phyloP scores from a whole-genome alignment of 1,140 invertebrate genomes.

The Pseudachorutes palmiensis region DNA sequence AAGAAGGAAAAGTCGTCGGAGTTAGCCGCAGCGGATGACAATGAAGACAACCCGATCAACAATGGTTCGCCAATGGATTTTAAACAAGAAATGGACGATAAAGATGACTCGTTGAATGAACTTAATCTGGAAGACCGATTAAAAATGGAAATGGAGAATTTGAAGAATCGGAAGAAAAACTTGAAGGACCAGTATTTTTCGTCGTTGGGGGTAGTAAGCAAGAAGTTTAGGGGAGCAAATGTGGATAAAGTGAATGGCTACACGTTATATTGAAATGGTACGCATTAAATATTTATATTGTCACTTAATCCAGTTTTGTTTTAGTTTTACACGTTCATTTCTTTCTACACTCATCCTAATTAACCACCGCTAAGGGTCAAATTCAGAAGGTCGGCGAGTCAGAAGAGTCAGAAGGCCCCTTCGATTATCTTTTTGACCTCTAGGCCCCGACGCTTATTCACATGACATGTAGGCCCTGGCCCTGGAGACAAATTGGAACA shows the following conservation, averaged over 20 bases:
- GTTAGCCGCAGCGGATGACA: background rate
- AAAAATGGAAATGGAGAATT: constrained; percentile 4
- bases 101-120: background rate
- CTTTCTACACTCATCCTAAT: too few relatives aligned
- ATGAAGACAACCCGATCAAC: background rate
- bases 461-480: too few relatives aligned
- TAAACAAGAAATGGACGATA: background rate
- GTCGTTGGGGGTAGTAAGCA: background rate
- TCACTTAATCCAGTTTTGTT: too few relatives aligned
- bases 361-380: too few relatives aligned
- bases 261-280: constrained; percentile 1
- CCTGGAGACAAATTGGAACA: too few relatives aligned
- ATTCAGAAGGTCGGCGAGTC: too few relatives aligned
- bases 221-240: background rate
- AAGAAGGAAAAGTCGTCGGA: background rate
- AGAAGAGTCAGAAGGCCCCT: too few relatives aligned
- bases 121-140: background rate
- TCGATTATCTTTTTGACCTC: too few relatives aligned
- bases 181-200: background rate
- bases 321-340: too few relatives aligned
- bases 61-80: too few relatives aligned
- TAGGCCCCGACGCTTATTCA: too few relatives aligned
- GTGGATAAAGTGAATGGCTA: background rate
- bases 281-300: too few relatives aligned
- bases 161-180: background rate